These are phyloP conservation scores for Myotis lucifugus DNA, from an alignment of 2,113 vertebrate species.

Conservation along the genomic window DNA sequence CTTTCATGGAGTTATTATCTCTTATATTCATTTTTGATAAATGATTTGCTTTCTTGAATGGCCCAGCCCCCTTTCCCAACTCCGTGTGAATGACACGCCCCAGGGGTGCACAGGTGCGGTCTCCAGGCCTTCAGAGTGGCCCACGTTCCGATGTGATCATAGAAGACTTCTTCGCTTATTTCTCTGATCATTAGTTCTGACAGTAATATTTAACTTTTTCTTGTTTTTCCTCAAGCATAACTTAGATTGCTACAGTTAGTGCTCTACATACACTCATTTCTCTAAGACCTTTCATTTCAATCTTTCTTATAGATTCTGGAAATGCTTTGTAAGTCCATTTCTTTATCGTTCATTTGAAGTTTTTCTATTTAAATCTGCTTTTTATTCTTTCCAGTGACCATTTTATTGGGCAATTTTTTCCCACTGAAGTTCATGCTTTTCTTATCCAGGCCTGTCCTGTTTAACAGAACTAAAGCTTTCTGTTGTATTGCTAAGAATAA, in stretches of 20 bases:
- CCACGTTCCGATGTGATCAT: not conserved
- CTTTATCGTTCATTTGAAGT: not conserved
- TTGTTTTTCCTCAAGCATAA: not conserved
- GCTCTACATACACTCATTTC: not conserved
- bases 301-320: not conserved
- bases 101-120: rapidly evolving
- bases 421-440: not conserved
- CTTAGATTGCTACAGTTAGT: not conserved
- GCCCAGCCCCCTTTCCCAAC: not conserved
- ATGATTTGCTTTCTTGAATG: not conserved
- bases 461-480: not conserved
- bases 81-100: rapidly evolving
- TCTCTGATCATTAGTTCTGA: not conserved
- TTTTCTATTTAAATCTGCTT: not conserved
- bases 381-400: not conserved
- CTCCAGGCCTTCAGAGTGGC: not conserved
- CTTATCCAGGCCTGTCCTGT: not conserved
- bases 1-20: not conserved
- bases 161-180: not conserved
- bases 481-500: conserved; percentile 13
- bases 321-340: not conserved
- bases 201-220: not conserved
- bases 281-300: not conserved
- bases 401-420: not conserved
- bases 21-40: not conserved